Evolutionary conservation across 2,888 invertebrate species (phyloP).

Genomic region (Steinernema carpocapsae): DNA sequence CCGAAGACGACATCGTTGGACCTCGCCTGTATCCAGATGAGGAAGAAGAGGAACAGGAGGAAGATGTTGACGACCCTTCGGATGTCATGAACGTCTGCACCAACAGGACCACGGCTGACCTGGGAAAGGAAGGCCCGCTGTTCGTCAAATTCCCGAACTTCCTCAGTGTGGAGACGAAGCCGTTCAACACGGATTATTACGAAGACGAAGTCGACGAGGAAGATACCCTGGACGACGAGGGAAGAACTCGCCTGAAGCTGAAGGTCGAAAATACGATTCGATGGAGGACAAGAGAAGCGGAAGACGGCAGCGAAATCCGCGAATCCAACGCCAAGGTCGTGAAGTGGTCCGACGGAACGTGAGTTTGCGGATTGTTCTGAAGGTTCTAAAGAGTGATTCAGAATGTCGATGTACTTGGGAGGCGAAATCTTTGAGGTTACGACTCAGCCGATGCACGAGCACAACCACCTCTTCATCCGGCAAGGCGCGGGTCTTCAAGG

Average conservation of each 20-base stretch:
- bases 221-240: constrained; percentile 91
- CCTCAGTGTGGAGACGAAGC: constrained; percentile 93
- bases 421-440: constrained; percentile 97
- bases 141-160: constrained; percentile 90
- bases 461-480: constrained; percentile 94
- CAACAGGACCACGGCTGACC: constrained; percentile 34
- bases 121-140: constrained; percentile 45
- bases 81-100: constrained; percentile 16
- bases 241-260: constrained; percentile 79
- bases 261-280: constrained; percentile 92
- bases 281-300: constrained; percentile 79
- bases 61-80: background rate
- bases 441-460: constrained; percentile 85
- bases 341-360: constrained; percentile 90
- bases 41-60: constrained; percentile 39
- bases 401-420: constrained; percentile 93
- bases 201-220: constrained; percentile 99
- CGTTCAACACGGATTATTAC: constrained; percentile 89
- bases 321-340: constrained; percentile 95
- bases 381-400: constrained; percentile 69
- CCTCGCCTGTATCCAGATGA: constrained; percentile 44
- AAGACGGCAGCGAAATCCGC: constrained; percentile 77
- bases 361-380: constrained; percentile 42
- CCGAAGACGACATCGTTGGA: constrained; percentile 43
- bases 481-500: constrained; percentile 79